Evolutionary conservation across 2,797 vertebrate genomes (phyloP), one percentile per base, ranked within the genome.

Genomic region (Lepilemur ruficaudatus): DNA sequence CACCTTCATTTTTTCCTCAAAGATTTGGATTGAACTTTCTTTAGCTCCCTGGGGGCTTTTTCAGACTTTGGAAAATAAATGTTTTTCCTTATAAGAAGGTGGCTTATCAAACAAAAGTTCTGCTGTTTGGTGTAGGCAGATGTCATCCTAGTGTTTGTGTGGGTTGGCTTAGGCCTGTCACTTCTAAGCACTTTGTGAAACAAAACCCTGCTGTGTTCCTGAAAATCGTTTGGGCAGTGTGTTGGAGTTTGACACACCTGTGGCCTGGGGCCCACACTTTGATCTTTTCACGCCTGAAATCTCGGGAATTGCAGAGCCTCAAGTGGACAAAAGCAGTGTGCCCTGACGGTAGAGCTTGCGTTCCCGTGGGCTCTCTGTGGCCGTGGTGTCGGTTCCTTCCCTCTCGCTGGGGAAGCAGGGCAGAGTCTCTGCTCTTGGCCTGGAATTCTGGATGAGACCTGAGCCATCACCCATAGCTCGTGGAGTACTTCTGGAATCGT

Each of bases 31-130:
- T 61, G 57, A 87, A 61, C 43, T 95, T 86, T 41, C 69, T 50
- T 67, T 23, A 83, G 23, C 46, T 86, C 46, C 76, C 89, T 7
- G 3, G 32, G 55, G 50, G 23, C 35, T 17, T 85, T 78, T 90
- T 50, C 28, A 32, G n/a, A 30, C 41, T 52, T 87, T 57, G 72
- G 32, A 75, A 91, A 83, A 59, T 83, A 43, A n/a, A 35, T 75
- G 88, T 48, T 95, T 95, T 96, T 93, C n/a, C 55, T 61, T 8
- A 4, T 80, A 0, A 57, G 78, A 82, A 73, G 23, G 38, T 82
- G 70, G 70, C 48, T 48, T 76, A 67, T 17, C 32, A 17, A 55
- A 90, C 80, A 76, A 70, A 93, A 96, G 83, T 2, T 35, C 14
- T 65, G 0, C 82, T 75, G 59, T 88, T 61, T 32, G 41, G 18